Evolutionary conservation across 2,888 invertebrate species (phyloP), one percentile per base, ranked within the genome.

Genomic region (Morpho achilles): DNA sequence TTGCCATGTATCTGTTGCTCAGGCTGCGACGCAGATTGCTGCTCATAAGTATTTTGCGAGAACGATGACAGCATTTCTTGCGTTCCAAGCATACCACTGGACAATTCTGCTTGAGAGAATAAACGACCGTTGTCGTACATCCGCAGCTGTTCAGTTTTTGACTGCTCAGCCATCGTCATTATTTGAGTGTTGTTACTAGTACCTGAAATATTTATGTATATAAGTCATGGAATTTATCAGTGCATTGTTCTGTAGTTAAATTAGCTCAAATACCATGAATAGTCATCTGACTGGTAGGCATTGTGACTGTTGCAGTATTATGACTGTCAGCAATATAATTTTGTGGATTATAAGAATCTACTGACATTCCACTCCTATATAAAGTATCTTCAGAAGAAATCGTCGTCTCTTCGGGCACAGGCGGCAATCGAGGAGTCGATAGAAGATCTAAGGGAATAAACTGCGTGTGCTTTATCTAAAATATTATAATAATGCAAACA

Each of bases 381-480:
- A 92, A 76, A 50, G 89, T 73, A 61, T 93, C 93, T 65, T 93
- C 93, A 32, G 82, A 61, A 47, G 82, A 73, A 41, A 88, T 66
- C 45, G 91, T 74, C 56, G 87, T 84, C 73, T 93, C 93, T 71
- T 93, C 93, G 7, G 93, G 93, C 61, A 93, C 93, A 16, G 93
- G 89, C 62, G 93, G 91, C 71, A 93, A 77, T 50, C 93, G 91
- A 50, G 91, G 77, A 62, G 79, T 77, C 65, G 80, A 79, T 45
- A 91, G 71, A 60, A 89, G 80, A 65, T 89, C 89, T 87, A 70
- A 10, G 58, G n/a, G 10, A 45, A 57, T 5, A 32, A 32, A 32
- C 32, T 1, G 3, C 3, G 32, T 5, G 32, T 32, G 5, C 32
- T 32, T 32, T 32, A 32, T 32, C 3, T 5, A 32, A 32, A 32